phyloP scores from a whole-genome alignment of 2,113 vertebrate species.

The Grallaria varia region DNA sequence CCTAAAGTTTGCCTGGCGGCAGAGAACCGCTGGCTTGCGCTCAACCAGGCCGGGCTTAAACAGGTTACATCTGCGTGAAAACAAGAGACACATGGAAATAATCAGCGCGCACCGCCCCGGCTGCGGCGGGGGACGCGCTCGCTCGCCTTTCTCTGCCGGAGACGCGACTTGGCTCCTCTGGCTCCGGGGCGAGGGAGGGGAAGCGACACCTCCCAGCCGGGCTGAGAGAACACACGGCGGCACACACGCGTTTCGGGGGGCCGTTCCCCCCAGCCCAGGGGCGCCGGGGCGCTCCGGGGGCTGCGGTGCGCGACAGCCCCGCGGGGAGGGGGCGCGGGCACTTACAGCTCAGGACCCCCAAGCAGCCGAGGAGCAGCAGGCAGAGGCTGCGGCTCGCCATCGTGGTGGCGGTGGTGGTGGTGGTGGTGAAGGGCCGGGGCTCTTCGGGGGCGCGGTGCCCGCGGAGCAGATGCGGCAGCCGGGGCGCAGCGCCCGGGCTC shows the following conservation, averaged over 20 bases:
- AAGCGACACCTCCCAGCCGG: neutral
- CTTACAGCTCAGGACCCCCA: slow-evolving; percentile 63
- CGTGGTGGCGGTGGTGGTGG: neutral
- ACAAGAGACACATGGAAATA: neutral
- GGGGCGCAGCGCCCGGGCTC: neutral
- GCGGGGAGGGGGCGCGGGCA: neutral
- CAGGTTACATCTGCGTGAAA: neutral
- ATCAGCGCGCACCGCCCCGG: neutral
- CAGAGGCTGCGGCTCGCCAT: slow-evolving; percentile 37
- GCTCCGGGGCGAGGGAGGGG: neutral
- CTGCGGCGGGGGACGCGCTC: neutral
- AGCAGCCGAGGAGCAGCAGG: slow-evolving; percentile 1
- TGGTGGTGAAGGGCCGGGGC: neutral
- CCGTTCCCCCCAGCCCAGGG: neutral
- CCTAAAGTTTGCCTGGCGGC: neutral
- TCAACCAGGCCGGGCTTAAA: neutral
- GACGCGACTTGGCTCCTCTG: neutral
- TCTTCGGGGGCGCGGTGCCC: too few species aligned
- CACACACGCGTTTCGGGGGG: too few species aligned
- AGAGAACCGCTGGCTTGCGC: neutral
- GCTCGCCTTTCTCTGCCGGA: accelerated
- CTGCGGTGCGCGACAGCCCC: neutral
- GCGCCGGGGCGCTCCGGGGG: neutral
- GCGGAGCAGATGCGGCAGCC: neutral
- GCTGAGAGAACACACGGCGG: neutral